Evolutionary conservation across 2,113 vertebrate species (phyloP), one percentile per base, ranked within the genome.

Genomic region (Panurus biarmicus): DNA sequence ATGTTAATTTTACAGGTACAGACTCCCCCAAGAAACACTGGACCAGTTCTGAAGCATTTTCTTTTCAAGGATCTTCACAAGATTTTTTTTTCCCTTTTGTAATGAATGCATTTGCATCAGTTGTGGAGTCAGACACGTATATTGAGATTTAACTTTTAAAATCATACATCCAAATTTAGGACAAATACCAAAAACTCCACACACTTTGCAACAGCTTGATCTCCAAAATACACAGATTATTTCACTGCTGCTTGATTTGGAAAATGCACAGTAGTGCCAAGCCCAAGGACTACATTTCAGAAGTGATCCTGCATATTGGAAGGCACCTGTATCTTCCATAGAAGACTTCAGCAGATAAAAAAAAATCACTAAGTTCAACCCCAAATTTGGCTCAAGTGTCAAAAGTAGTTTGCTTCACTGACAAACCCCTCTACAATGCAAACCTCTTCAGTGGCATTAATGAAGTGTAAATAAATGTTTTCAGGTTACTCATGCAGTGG

Each of bases 251-350:
- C 67, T 78, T 73, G 67, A 85, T 69, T 92, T 93, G 25, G 75
- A 85, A 94, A 95, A 87, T 12, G 89, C 86, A 96, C 81, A 91
- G 93, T 87, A 94, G 87, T 93, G 94, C 94, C 93, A 78, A 96
- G 95, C 91, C 87, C 85, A 93, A 93, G 91, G 88, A 97, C 95
- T 96, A 84, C 96, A 97, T 95, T 98, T 98, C 97, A 98, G 96
- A 97, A 98, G 93, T 97, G 97, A 97, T 96, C 93, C 93, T 94
- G 84, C 94, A 97, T 97, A 96, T 88, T 94, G 83, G 65, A 97
- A 97, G 91, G 77, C 74, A 96, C 89, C 92, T 94, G 87, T 91
- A 92, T 75, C 79, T 71, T 91, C 70, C 57, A 57, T 18, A 1
- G n/a, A 82, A 91, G 42, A 87, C 81, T 74, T 95, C 91, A 80